Evolutionary conservation across 2,888 invertebrate species (phyloP), one percentile per base, ranked within the genome.

Genomic region (Apodemia zela): DNA sequence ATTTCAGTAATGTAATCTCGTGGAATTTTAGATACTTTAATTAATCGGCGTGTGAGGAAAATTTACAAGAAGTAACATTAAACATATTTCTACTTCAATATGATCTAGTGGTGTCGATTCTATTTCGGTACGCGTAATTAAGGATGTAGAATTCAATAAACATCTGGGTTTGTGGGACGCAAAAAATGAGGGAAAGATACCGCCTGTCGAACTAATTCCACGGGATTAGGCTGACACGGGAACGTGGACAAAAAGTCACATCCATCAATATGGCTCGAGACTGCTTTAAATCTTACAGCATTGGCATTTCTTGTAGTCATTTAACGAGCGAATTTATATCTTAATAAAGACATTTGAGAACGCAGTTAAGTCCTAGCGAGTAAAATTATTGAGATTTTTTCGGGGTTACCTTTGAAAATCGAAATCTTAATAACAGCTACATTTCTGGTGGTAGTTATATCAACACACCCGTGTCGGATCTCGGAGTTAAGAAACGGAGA

Each of bases 121-220:
- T 82, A 81, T 81, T 76, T 81, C 82, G 83, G 77, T 81, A 76
- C 89, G 81, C 87, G 73, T 89, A 86, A 90, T 90, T 90, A 89
- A 80, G 80, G 73, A 72, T 69, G 71, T 73, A 72, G 75, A 73
- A 78, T 73, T 72, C 76, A 81, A 85, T 85, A 84, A 82, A 85
- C 89, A 90, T 89, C 83, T 90, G 89, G 82, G 75, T 76, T 80
- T 75, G 67, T 63, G 67, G 70, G 71, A 67, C 72, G 77, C 84
- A 88, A 90, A 89, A 89, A 89, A 80, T 82, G 75, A 69, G 86
- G 84, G 82, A 84, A 80, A 84, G 85, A 84, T 86, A 79, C 85
- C 84, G 78, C 71, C 84, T 89, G 90, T 88, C 89, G 85, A 85
- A 84, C 80, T 89, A 87, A 89, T 85, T 83, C 87, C 76, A 73